Evolutionary conservation across 2,888 invertebrate species (phyloP), one percentile per base, ranked within the genome.

Genomic region (Synanthedon andrenaeformis): DNA sequence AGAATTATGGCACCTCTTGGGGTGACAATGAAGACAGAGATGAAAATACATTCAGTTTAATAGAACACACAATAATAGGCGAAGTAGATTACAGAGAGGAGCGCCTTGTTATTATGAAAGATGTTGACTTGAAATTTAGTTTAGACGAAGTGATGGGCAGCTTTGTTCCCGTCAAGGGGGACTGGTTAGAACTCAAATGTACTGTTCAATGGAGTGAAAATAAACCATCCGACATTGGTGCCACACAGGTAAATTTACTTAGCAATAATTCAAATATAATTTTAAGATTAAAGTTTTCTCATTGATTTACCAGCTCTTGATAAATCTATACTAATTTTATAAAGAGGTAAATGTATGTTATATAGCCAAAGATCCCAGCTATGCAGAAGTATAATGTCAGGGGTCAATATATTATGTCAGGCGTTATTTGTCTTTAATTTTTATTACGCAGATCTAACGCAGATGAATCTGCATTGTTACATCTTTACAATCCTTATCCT

Each of bases 151-250:
- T 92, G 1, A 76, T 84, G 59, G 88, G 91, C 3, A 89, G 89
- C 52, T 92, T 94, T 71, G 72, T 93, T 48, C 94, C 94, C 1
- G 75, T 91, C 14, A 79, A 89, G 58, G 94, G 94, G 2, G 94
- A 94, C 72, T 91, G 92, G 87, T 66, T 94, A 17, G 89, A 89
- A 68, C 65, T 94, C 45, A 88, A 89, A 56, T 91, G 91, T 52
- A 85, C 89, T 58, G 89, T 92, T 11, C 90, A 92, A 67, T 75
- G 90, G 52, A 88, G 92, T 72, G 89, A 90, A 58, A 69, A 83
- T 8, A 83, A 84, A n/a, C 71, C 81, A n/a, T 76, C 73, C 56
- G 78, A 84, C 50, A 83, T 89, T 56, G 69, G 76, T 53, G 71
- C 78, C 49, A 80, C 84, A 51, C 86, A 89, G 71, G 84, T 76